Percentiles rank a stretch among this genome's conserved stretches.
These are phyloP conservation scores for Laothoe populi DNA, from an alignment of 2,888 invertebrate genomes.

Conservation along the genomic window DNA sequence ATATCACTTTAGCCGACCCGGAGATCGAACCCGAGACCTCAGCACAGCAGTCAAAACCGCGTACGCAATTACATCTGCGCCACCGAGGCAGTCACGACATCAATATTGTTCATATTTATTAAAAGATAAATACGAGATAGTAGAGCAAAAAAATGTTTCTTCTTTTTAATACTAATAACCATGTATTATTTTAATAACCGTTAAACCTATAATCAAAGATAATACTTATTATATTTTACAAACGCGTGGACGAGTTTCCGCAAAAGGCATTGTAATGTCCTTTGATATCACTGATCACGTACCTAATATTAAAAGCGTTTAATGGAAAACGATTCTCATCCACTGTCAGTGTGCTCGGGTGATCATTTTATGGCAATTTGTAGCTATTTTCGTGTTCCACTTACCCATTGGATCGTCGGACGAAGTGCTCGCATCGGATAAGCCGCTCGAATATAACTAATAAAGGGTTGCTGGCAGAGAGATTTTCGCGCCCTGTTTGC, in stretches of 20 bases:
- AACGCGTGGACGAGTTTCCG: background rate
- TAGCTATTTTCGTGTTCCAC: constrained; percentile 43
- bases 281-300: background rate
- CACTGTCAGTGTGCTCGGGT: constrained; percentile 33
- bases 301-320: background rate
- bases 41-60: too few relatives aligned
- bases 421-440: constrained; percentile 39
- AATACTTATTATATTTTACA: too few relatives aligned
- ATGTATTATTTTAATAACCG: too few relatives aligned
- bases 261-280: background rate
- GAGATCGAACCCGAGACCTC: too few relatives aligned
- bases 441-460: constrained; percentile 46
- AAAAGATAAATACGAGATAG: background rate
- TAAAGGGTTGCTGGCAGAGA: constrained; percentile 30
- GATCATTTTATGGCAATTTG: constrained; percentile 36
- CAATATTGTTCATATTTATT: background rate
- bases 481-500: constrained; percentile 45
- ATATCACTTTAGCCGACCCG: too few relatives aligned
- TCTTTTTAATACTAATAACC: too few relatives aligned
- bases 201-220: too few relatives aligned
- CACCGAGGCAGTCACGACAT: too few relatives aligned
- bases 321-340: constrained; percentile 22
- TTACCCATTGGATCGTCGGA: constrained; percentile 41
- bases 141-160: too few relatives aligned
- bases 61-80: too few relatives aligned